Evolutionary conservation across 64 coral and sea anemone genomes (phyloP), one percentile per base, ranked within the genome.

Genomic region (Astreopora myriophthalma): DNA sequence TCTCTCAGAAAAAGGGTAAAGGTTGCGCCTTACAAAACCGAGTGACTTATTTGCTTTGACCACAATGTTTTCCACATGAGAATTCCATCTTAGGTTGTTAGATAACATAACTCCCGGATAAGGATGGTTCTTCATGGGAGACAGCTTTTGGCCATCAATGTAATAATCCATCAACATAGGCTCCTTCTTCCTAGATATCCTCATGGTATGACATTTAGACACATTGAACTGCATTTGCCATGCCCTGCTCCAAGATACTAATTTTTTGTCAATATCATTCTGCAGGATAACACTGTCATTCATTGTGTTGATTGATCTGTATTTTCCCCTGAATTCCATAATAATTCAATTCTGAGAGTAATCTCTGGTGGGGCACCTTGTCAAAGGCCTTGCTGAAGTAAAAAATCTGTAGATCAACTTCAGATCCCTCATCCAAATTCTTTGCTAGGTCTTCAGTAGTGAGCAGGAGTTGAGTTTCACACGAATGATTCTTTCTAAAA

Each of bases 401-500:
- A 27, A 86, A 86, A 29, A 85, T 85, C 20, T 61, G 61, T 29
- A 34, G 26, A 28, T 82, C 49, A 1, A 82, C n/a, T 61, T 32
- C 26, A 17, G 28, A 34, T 32, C 49, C 79, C 3, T 60, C 10
- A 17, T 87, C 84, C 66, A 72, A 10, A 34, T 71, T 71, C 24
- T 30, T 33, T 2, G 33, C 86, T 5, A 79, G 88, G 20, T 90
- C 73, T 39, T 90, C 32, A 80, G 74, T 60, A 19, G 85, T 88
- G 40, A n/a, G 44, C 27, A 74, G 19, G 2, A 88, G 20, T 32
- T 88, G 85, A 33, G 68, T 68, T 78, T 66, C 88, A 55, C 88
- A 90, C 1, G 61, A 90, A 90, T 81, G 88, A 13, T 80, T 80
- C 38, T 67, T 90, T 16, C 72, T 11, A 64, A 89, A 89, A 12